Percentiles rank a stretch among this genome's conserved stretches.
phyloP scores from a whole-genome alignment of 1,140 invertebrate species.

The Lanistes nyassanus region DNA sequence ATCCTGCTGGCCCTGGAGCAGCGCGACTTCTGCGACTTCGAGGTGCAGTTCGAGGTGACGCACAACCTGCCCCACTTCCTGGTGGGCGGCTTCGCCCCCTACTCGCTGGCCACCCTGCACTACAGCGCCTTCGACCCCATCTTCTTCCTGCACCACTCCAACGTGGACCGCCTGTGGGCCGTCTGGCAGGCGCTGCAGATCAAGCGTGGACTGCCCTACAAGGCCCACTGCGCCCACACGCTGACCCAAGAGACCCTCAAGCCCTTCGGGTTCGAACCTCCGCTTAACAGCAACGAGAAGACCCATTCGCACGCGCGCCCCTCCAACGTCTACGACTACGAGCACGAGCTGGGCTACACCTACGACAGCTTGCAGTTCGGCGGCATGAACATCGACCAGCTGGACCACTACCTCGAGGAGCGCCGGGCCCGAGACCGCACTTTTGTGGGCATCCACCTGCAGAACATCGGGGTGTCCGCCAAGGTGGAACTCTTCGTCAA shows the following conservation, averaged over 20 bases:
- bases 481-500: slow-evolving; percentile 12
- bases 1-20: slow-evolving; percentile 40
- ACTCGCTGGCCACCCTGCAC: slow-evolving; percentile 32
- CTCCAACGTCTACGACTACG: slow-evolving; percentile 35
- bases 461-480: slow-evolving; percentile 24
- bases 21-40: slow-evolving; percentile 42
- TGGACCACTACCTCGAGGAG: slow-evolving; percentile 26
- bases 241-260: slow-evolving; percentile 21
- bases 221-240: slow-evolving; percentile 35
- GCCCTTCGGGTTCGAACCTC: slow-evolving; percentile 30
- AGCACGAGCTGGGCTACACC: slow-evolving; percentile 28
- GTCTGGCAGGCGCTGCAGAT: slow-evolving; percentile 39
- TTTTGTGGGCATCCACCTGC: slow-evolving; percentile 26
- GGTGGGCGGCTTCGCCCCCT: slow-evolving; percentile 28
- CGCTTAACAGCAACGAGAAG: slow-evolving; percentile 33
- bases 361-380: slow-evolving; percentile 34
- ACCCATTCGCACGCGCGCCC: slow-evolving; percentile 28
- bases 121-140: slow-evolving; percentile 39
- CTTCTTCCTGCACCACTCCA: slow-evolving; percentile 34
- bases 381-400: slow-evolving; percentile 28
- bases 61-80: slow-evolving; percentile 35
- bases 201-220: slow-evolving; percentile 29
- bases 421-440: slow-evolving; percentile 15
- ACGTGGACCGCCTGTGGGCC: slow-evolving; percentile 37
- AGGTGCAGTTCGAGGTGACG: slow-evolving; percentile 38